Evolutionary conservation across 2,888 invertebrate genomes (phyloP), one percentile per base, ranked within the genome.

Genomic region (Heliconius aoede): DNA sequence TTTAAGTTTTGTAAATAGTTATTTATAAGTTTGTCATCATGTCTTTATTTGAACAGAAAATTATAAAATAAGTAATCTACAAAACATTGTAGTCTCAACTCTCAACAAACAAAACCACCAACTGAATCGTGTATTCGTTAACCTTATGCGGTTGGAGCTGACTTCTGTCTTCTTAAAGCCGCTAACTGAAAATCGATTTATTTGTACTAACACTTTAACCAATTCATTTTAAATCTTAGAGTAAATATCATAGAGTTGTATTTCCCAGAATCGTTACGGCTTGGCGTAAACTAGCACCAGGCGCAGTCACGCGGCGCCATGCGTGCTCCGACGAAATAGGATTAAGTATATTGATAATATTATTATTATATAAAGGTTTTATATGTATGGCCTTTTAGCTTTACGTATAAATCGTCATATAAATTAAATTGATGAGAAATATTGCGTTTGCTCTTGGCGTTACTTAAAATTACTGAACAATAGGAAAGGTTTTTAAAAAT

Each of bases 341-440:
- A 76, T 76, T 76, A 76, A 30, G 55, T 67, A 36, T 60, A 76
- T 76, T 61, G 61, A 76, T 76, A 76, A 64, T 73, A 73, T 51
- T 60, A 73, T 64, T 69, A 69, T 69, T 55, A 69, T 51, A 69
- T 69, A 69, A 69, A 55, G 15, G 30, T 15, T 51, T 55, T 55
- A 55, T 69, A 69, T 69, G 4, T 55, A n/a, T 21, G 68, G 28
- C 68, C 68, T 68, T 64, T 68, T 46, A 28, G 4, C 28, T 68
- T 68, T 67, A 40, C 9, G 24, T 46, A 26, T 67, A 67, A 68
- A 68, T 46, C 13, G 0, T 28, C 46, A 68, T 51, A 51, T 68
- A 28, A 68, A 68, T 46, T 4, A 21, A 68, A 68, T 11, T 51
- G n/a, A 28, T 28, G 2, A 24, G 3, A 51, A 68, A 51, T 28